Conservation (phyloP, 2,113 vertebrate genomes). For the Paraplagusia blochii region DNA sequence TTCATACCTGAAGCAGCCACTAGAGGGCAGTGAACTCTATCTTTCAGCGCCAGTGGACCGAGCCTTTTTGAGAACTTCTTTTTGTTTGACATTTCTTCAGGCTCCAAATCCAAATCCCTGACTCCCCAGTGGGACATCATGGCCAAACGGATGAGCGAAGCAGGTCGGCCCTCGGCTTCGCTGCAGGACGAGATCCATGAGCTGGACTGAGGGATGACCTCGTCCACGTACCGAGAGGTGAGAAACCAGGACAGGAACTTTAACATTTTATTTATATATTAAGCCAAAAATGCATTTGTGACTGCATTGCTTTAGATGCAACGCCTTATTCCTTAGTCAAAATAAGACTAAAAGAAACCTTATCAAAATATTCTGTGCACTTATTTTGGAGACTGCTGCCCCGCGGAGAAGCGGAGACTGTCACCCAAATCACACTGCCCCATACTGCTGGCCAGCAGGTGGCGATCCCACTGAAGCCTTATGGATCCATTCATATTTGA, state of each 20-base stretch:
- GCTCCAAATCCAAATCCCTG: conserved; percentile 88
- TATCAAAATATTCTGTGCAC: too few relatives aligned
- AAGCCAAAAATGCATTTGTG: too few relatives aligned
- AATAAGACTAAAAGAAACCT: too few relatives aligned
- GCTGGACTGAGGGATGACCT: conserved; percentile 85
- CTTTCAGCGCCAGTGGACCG: neutral
- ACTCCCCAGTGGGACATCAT: conserved; percentile 92
- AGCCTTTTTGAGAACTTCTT: neutral
- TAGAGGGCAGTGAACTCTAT: conserved; percentile 41
- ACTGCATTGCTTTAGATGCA: too few relatives aligned
- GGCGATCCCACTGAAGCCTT: too few relatives aligned
- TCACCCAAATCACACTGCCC: too few relatives aligned
- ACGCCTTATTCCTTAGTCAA: too few relatives aligned
- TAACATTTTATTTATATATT: too few relatives aligned
- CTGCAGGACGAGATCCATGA: conserved; percentile 88
- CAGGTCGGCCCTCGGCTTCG: conserved; percentile 79
- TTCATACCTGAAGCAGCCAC: conserved; percentile 24
- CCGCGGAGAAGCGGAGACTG: too few relatives aligned
- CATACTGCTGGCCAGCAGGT: too few relatives aligned
- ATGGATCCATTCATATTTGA: too few relatives aligned
- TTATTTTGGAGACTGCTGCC: too few relatives aligned
- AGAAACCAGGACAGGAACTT: neutral
- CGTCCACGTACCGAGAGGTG: neutral
- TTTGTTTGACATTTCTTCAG: conserved; percentile 63
- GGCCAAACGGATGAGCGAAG: conserved; percentile 89